phyloP scores from a whole-genome alignment of 2,113 vertebrate species.

The Pteropus alecto region DNA sequence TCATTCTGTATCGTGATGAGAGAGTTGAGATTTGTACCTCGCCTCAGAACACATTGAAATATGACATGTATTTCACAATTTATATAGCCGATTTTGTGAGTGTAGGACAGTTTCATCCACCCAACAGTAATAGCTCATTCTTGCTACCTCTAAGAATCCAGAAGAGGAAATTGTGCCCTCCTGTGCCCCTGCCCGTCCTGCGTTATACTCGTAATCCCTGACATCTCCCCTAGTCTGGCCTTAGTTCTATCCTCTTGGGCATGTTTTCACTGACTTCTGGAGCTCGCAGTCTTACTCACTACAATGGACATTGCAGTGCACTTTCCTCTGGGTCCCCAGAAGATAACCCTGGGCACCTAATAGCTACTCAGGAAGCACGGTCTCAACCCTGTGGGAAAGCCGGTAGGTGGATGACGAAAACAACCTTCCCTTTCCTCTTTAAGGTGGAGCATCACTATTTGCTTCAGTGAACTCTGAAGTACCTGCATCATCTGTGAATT shows the following conservation, averaged over 20 bases:
- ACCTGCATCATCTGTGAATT: constrained; percentile 5
- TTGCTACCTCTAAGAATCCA: background rate
- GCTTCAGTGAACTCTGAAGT: background rate
- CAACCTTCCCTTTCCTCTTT: background rate
- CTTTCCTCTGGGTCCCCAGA: background rate
- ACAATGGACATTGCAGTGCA: background rate
- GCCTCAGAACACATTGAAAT: background rate
- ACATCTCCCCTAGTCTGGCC: background rate
- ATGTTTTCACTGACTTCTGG: background rate
- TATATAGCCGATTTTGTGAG: background rate
- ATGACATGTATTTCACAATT: background rate
- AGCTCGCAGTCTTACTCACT: background rate
- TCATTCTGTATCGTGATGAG: background rate
- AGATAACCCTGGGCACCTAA: background rate
- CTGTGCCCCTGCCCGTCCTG: background rate
- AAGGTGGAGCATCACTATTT: background rate
- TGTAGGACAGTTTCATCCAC: background rate
- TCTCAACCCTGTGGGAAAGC: background rate
- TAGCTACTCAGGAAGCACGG: background rate
- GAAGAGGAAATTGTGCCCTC: background rate
- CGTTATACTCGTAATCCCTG: background rate
- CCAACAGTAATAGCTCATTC: background rate
- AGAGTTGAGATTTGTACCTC: background rate
- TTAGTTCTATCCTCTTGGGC: background rate
- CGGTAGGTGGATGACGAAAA: background rate